These are phyloP conservation scores for zebrafish (Danio rerio) DNA, from an alignment of 2,113 vertebrate genomes.

Conservation along the genomic window GRCz12tu NC_133179.1:9650001-9650500, in stretches of 20 bases:
- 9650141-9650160: slow-evolving; percentile 36
- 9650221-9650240: slow-evolving; percentile 50
- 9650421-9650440: no score
- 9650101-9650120: slow-evolving; percentile 13
- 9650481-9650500: no score
- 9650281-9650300: background rate
- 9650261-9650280: slow-evolving; percentile 43
- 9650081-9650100: background rate
- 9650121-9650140: slow-evolving; percentile 37
- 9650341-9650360: background rate
- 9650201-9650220: slow-evolving; percentile 37
- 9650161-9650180: slow-evolving; percentile 10
- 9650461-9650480: no score
- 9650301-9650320: background rate
- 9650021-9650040: background rate
- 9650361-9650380: slow-evolving; percentile 7
- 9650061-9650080: background rate
- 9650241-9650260: slow-evolving; percentile 37
- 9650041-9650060: slow-evolving; percentile 34
- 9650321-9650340: background rate
- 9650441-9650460: no score
- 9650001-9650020: slow-evolving; percentile 34
- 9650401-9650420: no score
- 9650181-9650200: slow-evolving; percentile 19
- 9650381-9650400: background rate